Base-by-base conservation (phyloP, 2,888 invertebrate species). In the Euclidia mi region DNA sequence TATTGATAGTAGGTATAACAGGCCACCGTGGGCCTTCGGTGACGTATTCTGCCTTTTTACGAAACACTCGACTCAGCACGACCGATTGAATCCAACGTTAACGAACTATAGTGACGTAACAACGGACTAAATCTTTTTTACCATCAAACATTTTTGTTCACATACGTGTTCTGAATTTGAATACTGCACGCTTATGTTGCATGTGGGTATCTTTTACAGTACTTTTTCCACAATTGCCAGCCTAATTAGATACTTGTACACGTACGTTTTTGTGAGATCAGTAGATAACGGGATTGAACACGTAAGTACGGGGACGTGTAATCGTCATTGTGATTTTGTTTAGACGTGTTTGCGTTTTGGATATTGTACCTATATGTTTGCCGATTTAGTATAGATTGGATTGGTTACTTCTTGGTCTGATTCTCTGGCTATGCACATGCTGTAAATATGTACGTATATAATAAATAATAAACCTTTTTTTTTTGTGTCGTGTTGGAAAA, bases 91-190 rank as follows among this genome's bases (percentile, higher is more conserved):
- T 84, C 70, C 73, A 57, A 58, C 73, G 81, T 72, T 84, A 84
- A 84, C 83, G 83, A 84, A 84, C 84, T 82, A 84, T 82, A 81
- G 74, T 73, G 62, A 80, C 71, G 78, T 79, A 79, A 80, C 77
- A 76, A 65, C 69, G 58, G 63, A 32, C 58, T 42, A 38, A 66
- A 65, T 67, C 72, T 78, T 82, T 83, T 83, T 78, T 66, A 51
- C 56, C 55, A 67, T 75, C 79, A 83, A 81, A 76, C 70, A 71
- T 69, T 78, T 79, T 71, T 70, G 62, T 51, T 74, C 69, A 57
- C 65, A 49, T 29, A 56, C 57, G 70, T 65, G 72, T 52, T 46
- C 51, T 41, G 74, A 76, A 75, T 77, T 69, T 76, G 67, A 74
- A 74, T 76, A 70, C 59, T 58, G 32, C 28, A 20, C 37, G 34